phyloP scores from a whole-genome alignment of 2,888 invertebrate species.

The Protodeltote pygarga region DNA sequence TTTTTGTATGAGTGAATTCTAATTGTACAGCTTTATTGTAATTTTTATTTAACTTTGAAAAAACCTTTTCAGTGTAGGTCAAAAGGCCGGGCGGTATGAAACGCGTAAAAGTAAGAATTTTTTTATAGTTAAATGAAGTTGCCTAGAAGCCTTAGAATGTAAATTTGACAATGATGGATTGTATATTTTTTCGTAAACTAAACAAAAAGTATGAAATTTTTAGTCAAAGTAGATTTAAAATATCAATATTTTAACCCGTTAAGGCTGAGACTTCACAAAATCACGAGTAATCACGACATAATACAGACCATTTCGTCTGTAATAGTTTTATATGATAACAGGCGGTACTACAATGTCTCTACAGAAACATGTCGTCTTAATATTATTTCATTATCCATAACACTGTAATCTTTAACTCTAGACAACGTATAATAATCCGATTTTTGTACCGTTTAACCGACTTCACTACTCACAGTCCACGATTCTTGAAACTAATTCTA shows the following conservation, averaged over 20 bases:
- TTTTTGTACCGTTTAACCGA: too few species aligned
- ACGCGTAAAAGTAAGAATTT: conserved; percentile 14
- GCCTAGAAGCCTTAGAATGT: conserved; percentile 3
- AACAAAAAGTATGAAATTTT: conserved; percentile 6
- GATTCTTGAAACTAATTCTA: conserved; percentile 23
- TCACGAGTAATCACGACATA: too few species aligned
- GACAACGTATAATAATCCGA: too few species aligned
- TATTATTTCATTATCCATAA: too few species aligned
- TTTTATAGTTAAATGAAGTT: conserved; percentile 14
- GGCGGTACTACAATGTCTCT: too few species aligned
- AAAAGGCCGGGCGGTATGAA: conserved; percentile 7
- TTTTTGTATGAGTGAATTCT: neutral
- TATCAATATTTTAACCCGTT: too few species aligned
- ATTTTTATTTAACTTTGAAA: neutral
- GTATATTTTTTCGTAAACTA: conserved; percentile 1
- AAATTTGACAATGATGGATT: conserved; percentile 36
- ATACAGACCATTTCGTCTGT: too few species aligned
- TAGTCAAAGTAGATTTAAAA: neutral
- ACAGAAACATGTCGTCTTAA: too few species aligned
- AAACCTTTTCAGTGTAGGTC: neutral
- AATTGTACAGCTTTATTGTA: neutral
- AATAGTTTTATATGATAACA: too few species aligned
- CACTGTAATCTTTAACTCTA: too few species aligned
- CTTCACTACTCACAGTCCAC: too few species aligned
- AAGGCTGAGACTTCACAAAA: too few species aligned